Conservation (phyloP, 30 jellyfish, hydroid and myxozoan species). For the Aurelia sp. region DNA sequence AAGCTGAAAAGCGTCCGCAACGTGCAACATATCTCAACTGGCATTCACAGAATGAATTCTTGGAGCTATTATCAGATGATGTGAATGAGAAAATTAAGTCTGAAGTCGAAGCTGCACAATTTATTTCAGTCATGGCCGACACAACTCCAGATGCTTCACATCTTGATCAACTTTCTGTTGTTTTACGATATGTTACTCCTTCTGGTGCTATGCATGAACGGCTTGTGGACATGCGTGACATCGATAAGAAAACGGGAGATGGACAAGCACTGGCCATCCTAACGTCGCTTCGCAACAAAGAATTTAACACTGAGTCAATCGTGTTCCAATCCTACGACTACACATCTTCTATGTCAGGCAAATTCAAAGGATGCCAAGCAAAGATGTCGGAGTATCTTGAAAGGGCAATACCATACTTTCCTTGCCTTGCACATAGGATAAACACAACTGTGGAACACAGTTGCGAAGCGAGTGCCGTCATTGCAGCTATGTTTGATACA, state of each 20-base stretch:
- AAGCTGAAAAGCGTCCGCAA: constrained; percentile 72
- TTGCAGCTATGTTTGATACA: constrained; percentile 64
- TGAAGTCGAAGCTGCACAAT: constrained; percentile 57
- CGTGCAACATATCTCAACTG: constrained; percentile 81
- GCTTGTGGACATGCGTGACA: constrained; percentile 60
- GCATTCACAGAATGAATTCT: constrained; percentile 65
- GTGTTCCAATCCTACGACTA: constrained; percentile 59
- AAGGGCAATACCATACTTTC: constrained; percentile 66
- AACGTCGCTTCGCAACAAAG: constrained; percentile 45
- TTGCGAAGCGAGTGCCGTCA: constrained; percentile 67
- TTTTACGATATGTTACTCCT: constrained; percentile 53
- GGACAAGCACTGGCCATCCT: constrained; percentile 70
- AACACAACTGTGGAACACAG: constrained; percentile 72
- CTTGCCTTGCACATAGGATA: constrained; percentile 72
- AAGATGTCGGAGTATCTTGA: constrained; percentile 64
- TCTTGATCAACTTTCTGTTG: constrained; percentile 70
- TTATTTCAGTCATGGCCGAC: constrained; percentile 58
- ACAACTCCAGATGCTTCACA: constrained; percentile 72
- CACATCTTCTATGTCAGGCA: constrained; percentile 68
- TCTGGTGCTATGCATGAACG: constrained; percentile 56
- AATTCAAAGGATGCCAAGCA: constrained; percentile 71
- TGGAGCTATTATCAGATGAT: constrained; percentile 49
- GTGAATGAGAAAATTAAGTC: constrained; percentile 46
- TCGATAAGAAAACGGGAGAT: constrained; percentile 46
- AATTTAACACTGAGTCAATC: constrained; percentile 47